Conservation (phyloP, 2,113 vertebrate genomes). For the Phasianus colchicus region DNA sequence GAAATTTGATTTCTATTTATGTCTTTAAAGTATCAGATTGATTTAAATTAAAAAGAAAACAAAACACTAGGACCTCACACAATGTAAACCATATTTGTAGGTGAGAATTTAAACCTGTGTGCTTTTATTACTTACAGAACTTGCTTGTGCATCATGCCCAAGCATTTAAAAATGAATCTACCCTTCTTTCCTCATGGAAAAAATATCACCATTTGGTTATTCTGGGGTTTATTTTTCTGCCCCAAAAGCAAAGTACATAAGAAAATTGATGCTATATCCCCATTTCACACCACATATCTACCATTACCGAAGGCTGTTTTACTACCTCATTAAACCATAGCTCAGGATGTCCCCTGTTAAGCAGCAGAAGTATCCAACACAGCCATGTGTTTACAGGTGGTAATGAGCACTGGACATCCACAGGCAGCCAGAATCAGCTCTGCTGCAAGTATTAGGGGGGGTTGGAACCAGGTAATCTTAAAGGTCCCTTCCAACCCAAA, state of each 20-base stretch:
- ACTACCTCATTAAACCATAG: neutral
- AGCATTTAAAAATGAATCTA: neutral
- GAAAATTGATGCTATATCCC: neutral
- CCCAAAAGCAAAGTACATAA: neutral
- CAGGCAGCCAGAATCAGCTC: neutral
- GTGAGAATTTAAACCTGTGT: neutral
- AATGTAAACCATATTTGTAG: neutral
- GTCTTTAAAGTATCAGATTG: neutral
- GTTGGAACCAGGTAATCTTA: too few species aligned
- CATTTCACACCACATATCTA: neutral
- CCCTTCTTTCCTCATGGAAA: neutral
- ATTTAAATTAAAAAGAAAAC: neutral
- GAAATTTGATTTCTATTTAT: neutral
- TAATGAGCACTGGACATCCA: neutral
- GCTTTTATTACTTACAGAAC: neutral
- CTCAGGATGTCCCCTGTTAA: neutral
- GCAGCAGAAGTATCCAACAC: rapidly evolving
- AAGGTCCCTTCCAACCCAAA: too few species aligned
- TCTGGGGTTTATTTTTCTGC: neutral
- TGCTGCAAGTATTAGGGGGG: neutral
- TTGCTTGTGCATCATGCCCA: neutral
- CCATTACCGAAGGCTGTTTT: neutral
- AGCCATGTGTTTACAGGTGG: too few species aligned
- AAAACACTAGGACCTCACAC: neutral
- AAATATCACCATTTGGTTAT: neutral